Conservation (phyloP, 2,113 vertebrate species). For the Pluvialis apricaria region DNA sequence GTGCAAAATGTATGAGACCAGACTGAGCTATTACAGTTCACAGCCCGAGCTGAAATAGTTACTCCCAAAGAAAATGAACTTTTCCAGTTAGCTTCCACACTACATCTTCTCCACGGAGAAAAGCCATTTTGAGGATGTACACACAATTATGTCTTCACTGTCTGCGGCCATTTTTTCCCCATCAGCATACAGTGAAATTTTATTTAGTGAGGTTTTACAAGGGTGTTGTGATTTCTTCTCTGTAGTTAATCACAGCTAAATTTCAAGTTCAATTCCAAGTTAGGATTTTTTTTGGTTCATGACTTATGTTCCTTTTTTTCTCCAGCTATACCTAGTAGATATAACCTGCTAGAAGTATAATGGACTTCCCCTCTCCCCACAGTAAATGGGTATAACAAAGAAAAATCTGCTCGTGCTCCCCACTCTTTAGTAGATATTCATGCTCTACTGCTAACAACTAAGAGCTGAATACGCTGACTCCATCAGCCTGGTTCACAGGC, state of each 20-base stretch:
- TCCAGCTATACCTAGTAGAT: background rate
- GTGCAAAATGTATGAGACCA: background rate
- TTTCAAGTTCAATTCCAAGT: background rate
- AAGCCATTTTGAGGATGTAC: background rate
- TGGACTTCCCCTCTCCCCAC: background rate
- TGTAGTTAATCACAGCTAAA: background rate
- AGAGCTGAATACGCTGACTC: constrained; percentile 13
- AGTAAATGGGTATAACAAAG: background rate
- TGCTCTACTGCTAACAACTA: background rate
- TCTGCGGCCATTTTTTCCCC: constrained; percentile 3
- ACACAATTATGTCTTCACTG: background rate
- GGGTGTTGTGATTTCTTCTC: background rate
- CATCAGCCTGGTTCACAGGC: constrained; percentile 1
- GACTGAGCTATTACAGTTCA: background rate
- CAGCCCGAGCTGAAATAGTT: background rate
- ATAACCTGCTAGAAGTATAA: background rate
- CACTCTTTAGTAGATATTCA: background rate
- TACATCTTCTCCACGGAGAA: background rate
- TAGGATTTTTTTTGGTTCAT: background rate
- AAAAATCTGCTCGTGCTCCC: background rate
- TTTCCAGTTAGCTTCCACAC: background rate
- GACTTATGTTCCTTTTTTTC: background rate
- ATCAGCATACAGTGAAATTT: background rate
- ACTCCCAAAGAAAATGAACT: background rate
- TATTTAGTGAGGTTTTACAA: constrained; percentile 30